Conservation (phyloP, 2,888 invertebrate genomes). For the Leuctra nigra region DNA sequence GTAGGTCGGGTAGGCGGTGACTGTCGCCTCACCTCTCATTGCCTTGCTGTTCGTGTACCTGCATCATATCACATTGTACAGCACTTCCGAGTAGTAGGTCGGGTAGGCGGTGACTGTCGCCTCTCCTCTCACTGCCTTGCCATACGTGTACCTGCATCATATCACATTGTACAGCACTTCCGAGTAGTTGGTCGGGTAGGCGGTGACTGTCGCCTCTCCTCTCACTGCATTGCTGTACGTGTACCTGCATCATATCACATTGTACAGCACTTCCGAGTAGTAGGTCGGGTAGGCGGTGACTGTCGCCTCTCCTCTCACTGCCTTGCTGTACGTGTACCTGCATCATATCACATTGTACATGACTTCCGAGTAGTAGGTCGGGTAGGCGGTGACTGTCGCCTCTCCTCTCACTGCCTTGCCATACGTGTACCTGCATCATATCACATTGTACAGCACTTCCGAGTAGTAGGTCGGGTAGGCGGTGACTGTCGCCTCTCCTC, state of each 20-base stretch:
- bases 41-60: conserved; percentile 83
- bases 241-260: conserved; percentile 51
- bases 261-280: conserved; percentile 66
- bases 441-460: conserved; percentile 55
- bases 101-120: conserved; percentile 79
- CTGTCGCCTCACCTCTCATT: conserved; percentile 76
- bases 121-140: conserved; percentile 79
- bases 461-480: conserved; percentile 79
- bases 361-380: conserved; percentile 70
- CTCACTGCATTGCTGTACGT: conserved; percentile 80
- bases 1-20: conserved; percentile 77
- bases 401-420: conserved; percentile 83
- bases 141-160: conserved; percentile 66
- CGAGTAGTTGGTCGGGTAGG: conserved; percentile 76
- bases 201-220: conserved; percentile 78
- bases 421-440: conserved; percentile 63
- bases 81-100: conserved; percentile 67
- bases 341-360: conserved; percentile 47
- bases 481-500: conserved; percentile 77
- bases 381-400: conserved; percentile 75
- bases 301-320: conserved; percentile 79
- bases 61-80: conserved; percentile 45
- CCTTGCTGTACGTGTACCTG: conserved; percentile 79
- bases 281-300: conserved; percentile 78
- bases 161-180: conserved; percentile 57